Evolutionary conservation across 64 coral and sea anemone genomes (phyloP), one percentile per base, ranked within the genome.

Genomic region (Hydrozoanthus tunicans): DNA sequence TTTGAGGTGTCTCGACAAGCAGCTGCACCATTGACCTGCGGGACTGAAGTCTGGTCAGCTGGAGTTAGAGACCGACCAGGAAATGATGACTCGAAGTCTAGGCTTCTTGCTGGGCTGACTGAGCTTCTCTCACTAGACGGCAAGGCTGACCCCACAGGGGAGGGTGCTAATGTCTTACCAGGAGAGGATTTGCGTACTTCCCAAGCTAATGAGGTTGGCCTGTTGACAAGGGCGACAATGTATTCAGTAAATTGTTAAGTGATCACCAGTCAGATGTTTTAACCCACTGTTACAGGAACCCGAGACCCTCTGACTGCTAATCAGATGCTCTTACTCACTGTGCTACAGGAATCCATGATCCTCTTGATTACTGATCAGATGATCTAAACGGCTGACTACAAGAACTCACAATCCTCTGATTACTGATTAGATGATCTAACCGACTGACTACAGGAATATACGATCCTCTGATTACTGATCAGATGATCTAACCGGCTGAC

Each of bases 121-220:
- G 89, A 90, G 43, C 5, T 93, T 57, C 75, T 79, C 9, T 98
- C 93, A 61, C 70, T 43, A 9, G 89, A 51, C 13, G 79, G 89
- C 15, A 89, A 82, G 62, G n/a, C 83, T 72, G 83, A 70, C 9
- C 53, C 11, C 83, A 85, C 79, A 27, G 95, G 92, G 52, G 92
- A 94, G 26, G 92, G 85, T 72, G 93, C 93, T 70, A 97, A 83
- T 9, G 92, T 81, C 62, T 97, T 97, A 4, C 95, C 95, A 43
- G 95, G 95, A 3, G 95, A 97, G 10, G 92, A 97, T 67, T 97
- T 97, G 52, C 95, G 83, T 57, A 97, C 95, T 89, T 97, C 95
- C 95, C 95, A 97, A 8, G 95, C 95, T 26, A 97, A 77, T n/a
- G 95, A 97, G 58, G 95, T 97, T 82, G 95, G 95, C 81, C 92